These are phyloP conservation scores for Nomada ruficornis DNA, from an alignment of 2,888 invertebrate species.

Conservation along the genomic window DNA sequence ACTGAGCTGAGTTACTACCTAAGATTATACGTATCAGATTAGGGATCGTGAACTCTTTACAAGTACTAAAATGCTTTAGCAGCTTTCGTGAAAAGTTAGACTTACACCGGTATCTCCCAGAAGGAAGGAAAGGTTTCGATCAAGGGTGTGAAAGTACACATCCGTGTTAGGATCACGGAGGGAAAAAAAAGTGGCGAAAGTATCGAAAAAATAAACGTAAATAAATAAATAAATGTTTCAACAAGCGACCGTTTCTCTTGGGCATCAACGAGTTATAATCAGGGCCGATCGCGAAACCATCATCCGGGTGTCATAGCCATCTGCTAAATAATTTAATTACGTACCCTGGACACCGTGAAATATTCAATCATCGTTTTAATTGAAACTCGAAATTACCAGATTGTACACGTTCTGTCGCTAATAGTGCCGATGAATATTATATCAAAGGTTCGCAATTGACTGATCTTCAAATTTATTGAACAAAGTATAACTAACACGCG, in stretches of 20 bases:
- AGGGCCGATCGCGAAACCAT: neutral
- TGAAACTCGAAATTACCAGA: constrained; percentile 31
- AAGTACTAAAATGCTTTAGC: no score
- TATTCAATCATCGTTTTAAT: constrained; percentile 45
- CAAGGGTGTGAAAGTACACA: no score
- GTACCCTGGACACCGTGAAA: neutral
- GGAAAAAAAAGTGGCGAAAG: neutral
- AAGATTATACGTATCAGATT: no score
- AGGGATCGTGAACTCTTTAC: no score
- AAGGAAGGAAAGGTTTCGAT: no score
- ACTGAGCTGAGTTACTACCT: no score
- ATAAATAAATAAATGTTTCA: neutral
- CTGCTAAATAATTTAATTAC: constrained; percentile 40
- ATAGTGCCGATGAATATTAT: neutral
- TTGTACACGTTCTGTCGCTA: neutral
- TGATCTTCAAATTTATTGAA: neutral
- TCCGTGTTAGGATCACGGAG: no score
- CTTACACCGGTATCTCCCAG: no score
- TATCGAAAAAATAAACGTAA: neutral
- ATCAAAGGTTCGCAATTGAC: neutral
- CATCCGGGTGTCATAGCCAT: neutral
- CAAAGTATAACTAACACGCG: constrained; percentile 2
- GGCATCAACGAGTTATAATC: neutral
- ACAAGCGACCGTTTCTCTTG: neutral
- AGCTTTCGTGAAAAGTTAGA: no score